Evolutionary conservation across 2,113 vertebrate species (phyloP), one percentile per base, ranked within the genome.

Genomic region (Chamaea fasciata): DNA sequence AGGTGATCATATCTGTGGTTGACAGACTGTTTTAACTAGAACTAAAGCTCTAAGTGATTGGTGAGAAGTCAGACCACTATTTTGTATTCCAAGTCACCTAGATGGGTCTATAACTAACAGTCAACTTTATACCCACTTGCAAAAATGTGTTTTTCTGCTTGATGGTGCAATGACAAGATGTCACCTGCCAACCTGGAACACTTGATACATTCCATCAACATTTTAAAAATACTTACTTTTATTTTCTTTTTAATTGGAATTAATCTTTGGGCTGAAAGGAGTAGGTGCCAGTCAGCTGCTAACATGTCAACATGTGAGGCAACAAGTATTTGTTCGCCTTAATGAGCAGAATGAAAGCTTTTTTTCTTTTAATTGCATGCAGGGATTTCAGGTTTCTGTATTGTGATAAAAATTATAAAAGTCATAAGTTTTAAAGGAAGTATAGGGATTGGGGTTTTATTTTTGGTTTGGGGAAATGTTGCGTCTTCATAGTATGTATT

Each of bases 191-290:
- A 87, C 94, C 94, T 97, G 96, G 94, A 97, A 96, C 87, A 96
- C 96, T 97, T 97, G 94, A 96, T 94, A 96, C 96, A 97, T 97
- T 96, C 96, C 95, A 86, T 96, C 94, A 91, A 75, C 68, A 87
- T 90, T 95, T 92, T 18, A 78, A 81, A 89, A 94, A 81, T 62
- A 88, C 17, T 21, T 76, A 20, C 12, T 79, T 91, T 79, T 49
- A 39, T 65, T 55, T 55, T 69, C n/a, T 52, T 84, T 71, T 84
- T 15, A 74, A 83, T 70, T 87, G 24, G 63, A 46, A 84, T 94
- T 82, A 69, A 59, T 81, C 41, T 76, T 63, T 35, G 39, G 23
- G 35, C 82, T 75, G 82, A 81, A 90, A 87, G 39, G 76, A 73
- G 22, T 42, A 78, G 80, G 69, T 84, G 18, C 59, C 75, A 73